Evolutionary conservation across 1,140 invertebrate genomes (phyloP), one percentile per base, ranked within the genome.

Genomic region (Trichonephila clavipes): DNA sequence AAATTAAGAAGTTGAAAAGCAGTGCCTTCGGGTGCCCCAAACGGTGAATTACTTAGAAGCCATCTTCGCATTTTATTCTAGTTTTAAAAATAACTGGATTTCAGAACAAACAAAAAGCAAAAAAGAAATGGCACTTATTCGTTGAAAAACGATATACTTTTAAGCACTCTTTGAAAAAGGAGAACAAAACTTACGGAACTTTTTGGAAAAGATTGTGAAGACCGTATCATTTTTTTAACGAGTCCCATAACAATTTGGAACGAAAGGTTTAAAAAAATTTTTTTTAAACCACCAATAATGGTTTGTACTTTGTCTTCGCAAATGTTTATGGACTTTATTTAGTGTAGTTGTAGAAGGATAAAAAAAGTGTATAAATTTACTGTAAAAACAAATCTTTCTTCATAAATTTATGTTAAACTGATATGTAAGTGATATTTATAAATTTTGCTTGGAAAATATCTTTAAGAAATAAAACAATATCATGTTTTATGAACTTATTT

Each of bases 1-100:
- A 66, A 88, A 88, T 88, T 66, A 59, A 21, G 14, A 24, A 69
- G 5, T 28, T 6, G 58, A 28, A 88, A 40, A 88, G 18, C 10
- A 21, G 21, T 51, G 87, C 87, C 87, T 64, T 44, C 34, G 64
- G 87, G 87, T 40, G 19, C 28, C 21, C 16, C 21, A 88, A 69
- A 44, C 87, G 61, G 61, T 10, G 62, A 88, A 88, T 69, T 69
- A 88, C 62, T 88, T 88, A 88, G 69, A 88, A 72, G 62, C 18
- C 10, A 24, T 24, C 51, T n/a, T n/a, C 44, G n/a, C 7, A 1
- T 24, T 58, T 21, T 59, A 51, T 85, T 59, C 28, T 14, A 40
- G 44, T 12, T 19, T 44, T 58, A 85, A n/a, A 85, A 59, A 85
- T 85, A 59, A 85, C 82, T 59, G 58, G 58, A 59, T 85, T 12